A percentile compares a stretch with the other conserved stretches of the same genome.
phyloP scores from a whole-genome alignment of 2,113 vertebrate genomes.

The Cacatua alba region DNA sequence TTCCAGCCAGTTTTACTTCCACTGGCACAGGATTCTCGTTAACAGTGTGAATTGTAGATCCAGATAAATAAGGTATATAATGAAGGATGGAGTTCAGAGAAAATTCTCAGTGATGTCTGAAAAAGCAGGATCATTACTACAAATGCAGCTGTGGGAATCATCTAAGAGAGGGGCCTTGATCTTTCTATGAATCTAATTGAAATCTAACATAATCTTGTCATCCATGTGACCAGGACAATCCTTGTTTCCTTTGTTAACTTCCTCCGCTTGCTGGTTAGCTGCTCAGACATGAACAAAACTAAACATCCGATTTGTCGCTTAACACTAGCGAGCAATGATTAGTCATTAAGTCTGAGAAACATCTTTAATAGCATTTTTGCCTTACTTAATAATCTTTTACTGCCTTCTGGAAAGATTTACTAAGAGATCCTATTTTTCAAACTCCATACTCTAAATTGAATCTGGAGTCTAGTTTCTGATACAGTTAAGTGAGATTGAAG shows the following conservation, averaged over 20 bases:
- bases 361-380: not conserved
- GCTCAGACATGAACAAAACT: not conserved
- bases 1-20: not conserved
- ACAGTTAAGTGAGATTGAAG: not conserved
- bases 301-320: not conserved
- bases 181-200: not conserved
- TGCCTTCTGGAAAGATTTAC: not conserved
- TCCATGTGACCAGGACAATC: not conserved
- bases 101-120: not conserved
- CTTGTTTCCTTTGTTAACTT: not conserved
- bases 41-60: not conserved
- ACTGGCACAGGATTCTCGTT: not conserved
- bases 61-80: not conserved
- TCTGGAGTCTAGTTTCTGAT: not conserved
- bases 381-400: not conserved
- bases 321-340: not conserved
- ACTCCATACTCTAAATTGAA: not conserved
- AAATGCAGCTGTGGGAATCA: not conserved
- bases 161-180: not conserved
- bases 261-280: not conserved
- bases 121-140: not conserved
- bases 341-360: not conserved
- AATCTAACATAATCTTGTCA: not conserved
- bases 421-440: constrained; percentile 2
- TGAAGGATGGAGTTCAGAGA: not conserved